Evolutionary conservation across 2,888 invertebrate genomes (phyloP), one percentile per base, ranked within the genome.

Genomic region (Euspilapteryx auroguttella): DNA sequence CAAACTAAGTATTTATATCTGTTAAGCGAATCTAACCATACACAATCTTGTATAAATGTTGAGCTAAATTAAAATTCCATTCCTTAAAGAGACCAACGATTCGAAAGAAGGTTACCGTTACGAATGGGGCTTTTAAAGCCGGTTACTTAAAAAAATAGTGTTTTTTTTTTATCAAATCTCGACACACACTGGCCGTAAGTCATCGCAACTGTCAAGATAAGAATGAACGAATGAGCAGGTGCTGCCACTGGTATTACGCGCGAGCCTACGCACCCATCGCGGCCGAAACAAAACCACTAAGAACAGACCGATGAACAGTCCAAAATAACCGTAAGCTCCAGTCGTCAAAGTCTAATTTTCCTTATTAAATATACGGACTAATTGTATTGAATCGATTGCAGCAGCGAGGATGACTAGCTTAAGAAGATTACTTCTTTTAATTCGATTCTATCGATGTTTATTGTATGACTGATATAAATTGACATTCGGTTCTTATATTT

Each of bases 191-290:
- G 45, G 51, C 45, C 66, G 68, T 75, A 71, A 69, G 63, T 75
- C 73, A 75, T 73, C 68, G 61, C 57, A 62, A 55, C 68, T 75
- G 73, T 69, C 73, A 64, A 69, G 73, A 73, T 73, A 71, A 73
- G 66, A 71, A 65, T 65, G 68, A 69, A 49, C 63, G 68, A 71
- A 68, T 63, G 69, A 62, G 63, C 71, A 71, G 69, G 69, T 71
- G 71, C 66, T 53, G 63, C 73, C 55, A 66, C 73, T 54, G 61
- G 69, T 61, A 59, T 71, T 75, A 75, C 73, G 66, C 71, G 57
- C 43, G 58, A 64, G 55, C 65, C 64, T 52, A 62, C 66, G 55
- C 68, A 50, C 49, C 50, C 54, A 46, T 12, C 20, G 12, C 4
- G 12, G 11, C 29, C 2, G 8, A 12, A 4, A 8, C 9, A 17